Conservation (phyloP, 2,797 vertebrate species). For the Stomatorhinus walkeri region DNA sequence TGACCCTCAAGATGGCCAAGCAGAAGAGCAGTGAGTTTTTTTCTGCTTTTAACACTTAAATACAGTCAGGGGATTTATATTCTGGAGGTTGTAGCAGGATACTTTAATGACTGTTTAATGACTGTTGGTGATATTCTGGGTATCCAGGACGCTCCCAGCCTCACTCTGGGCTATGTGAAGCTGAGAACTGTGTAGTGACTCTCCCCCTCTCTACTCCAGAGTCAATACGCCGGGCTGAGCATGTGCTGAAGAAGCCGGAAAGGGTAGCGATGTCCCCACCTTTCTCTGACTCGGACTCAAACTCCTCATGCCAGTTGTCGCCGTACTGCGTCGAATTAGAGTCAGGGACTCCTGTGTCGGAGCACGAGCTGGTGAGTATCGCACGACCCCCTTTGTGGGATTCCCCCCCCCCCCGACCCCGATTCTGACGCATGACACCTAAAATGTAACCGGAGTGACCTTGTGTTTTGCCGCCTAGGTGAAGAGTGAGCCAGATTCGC, state of each 20-base stretch:
- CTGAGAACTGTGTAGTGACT: neutral
- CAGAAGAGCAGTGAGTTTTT: slow-evolving; percentile 83
- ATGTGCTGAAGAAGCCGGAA: slow-evolving; percentile 83
- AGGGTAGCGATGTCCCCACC: slow-evolving; percentile 88
- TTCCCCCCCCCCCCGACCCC: too few relatives aligned
- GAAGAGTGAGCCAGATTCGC: slow-evolving; percentile 87
- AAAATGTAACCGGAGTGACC: neutral
- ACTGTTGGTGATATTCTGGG: neutral
- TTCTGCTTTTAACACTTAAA: neutral
- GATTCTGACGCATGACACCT: neutral
- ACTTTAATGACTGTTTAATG: neutral
- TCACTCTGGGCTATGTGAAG: neutral
- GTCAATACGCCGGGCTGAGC: slow-evolving; percentile 68
- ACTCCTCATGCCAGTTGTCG: slow-evolving; percentile 80
- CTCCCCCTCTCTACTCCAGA: slow-evolving; percentile 53
- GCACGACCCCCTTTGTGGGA: neutral
- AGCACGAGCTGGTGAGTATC: slow-evolving; percentile 57
- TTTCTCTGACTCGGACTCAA: slow-evolving; percentile 81
- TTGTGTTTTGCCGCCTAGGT: slow-evolving; percentile 55
- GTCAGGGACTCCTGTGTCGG: slow-evolving; percentile 82
- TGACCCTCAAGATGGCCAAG: slow-evolving; percentile 83
- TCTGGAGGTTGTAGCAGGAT: neutral
- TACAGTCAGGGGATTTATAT: neutral
- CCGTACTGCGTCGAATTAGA: slow-evolving; percentile 91
- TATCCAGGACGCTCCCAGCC: neutral